These are phyloP conservation scores for Sinodicranocentrus sp. DNA, from an alignment of 2,888 invertebrate species.

Conservation along the genomic window DNA sequence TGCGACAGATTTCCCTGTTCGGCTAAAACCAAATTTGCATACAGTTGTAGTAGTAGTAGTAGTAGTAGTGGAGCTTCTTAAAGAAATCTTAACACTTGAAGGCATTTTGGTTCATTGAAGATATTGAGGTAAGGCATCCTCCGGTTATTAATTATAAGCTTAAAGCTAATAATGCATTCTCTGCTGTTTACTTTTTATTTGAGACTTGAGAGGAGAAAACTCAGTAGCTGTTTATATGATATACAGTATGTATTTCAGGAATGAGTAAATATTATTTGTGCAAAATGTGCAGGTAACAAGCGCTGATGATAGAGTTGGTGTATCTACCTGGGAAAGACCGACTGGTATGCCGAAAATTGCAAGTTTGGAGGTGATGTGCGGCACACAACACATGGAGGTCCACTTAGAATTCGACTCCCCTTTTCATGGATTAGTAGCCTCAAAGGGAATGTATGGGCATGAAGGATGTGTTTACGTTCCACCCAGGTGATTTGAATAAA, in stretches of 20 bases:
- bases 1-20: too few relatives aligned
- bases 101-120: too few relatives aligned
- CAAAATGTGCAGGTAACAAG: conserved; percentile 30
- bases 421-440: conserved; percentile 95
- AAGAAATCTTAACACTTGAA: too few relatives aligned
- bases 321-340: conserved; percentile 83
- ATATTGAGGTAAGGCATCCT: too few relatives aligned
- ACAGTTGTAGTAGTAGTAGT: too few relatives aligned
- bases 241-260: not conserved
- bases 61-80: too few relatives aligned
- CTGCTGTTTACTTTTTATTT: not conserved
- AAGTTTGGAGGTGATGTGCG: conserved; percentile 96
- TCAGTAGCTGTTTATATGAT: not conserved
- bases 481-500: conserved; percentile 75
- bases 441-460: conserved; percentile 81
- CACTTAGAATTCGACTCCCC: conserved; percentile 94
- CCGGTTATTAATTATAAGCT: conserved; percentile 7
- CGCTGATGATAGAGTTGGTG: conserved; percentile 61
- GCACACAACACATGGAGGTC: conserved; percentile 91
- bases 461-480: conserved; percentile 86
- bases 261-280: conserved; percentile 5
- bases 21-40: too few relatives aligned
- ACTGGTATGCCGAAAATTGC: conserved; percentile 94
- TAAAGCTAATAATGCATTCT: not conserved
- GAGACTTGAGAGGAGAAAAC: not conserved